Evolutionary conservation across 2,888 invertebrate species (phyloP).

Genomic region (Leucania comma): DNA sequence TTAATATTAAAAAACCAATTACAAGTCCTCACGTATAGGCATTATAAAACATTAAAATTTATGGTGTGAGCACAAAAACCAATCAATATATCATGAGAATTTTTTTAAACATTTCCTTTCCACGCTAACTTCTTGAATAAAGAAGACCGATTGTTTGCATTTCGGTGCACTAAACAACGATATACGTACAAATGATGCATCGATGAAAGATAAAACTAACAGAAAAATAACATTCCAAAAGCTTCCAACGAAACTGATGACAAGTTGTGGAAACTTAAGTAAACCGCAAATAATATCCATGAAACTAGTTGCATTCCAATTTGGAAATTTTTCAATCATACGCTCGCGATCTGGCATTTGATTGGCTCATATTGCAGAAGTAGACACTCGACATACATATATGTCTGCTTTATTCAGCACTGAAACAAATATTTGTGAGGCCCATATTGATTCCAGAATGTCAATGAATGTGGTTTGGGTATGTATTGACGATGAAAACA

Average conservation of each 20-base stretch:
- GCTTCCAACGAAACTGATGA: background rate
- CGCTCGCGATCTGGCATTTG: slow-evolving; percentile 14
- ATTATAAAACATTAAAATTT: no score
- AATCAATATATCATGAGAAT: no score
- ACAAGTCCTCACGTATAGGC: no score
- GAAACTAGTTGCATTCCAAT: slow-evolving; percentile 44
- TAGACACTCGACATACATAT: slow-evolving; percentile 27
- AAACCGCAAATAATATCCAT: slow-evolving; percentile 38
- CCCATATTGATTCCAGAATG: slow-evolving; percentile 39
- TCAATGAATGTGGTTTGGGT: slow-evolving; percentile 25
- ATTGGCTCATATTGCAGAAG: slow-evolving; percentile 38
- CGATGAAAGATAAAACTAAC: background rate
- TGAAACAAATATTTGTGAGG: slow-evolving; percentile 46
- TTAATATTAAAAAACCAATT: no score
- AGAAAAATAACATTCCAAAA: background rate
- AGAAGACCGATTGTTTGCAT: background rate
- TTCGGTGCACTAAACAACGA: background rate
- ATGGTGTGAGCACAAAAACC: no score
- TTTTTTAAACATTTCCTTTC: background rate
- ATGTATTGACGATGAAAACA: slow-evolving; percentile 17
- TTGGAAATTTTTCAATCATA: slow-evolving; percentile 44
- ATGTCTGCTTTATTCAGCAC: slow-evolving; percentile 15
- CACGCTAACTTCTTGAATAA: background rate
- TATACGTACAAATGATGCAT: background rate
- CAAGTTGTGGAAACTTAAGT: slow-evolving; percentile 16